Conservation (phyloP, 2,888 invertebrate genomes). For the Eumacrocentrus americanus region DNA sequence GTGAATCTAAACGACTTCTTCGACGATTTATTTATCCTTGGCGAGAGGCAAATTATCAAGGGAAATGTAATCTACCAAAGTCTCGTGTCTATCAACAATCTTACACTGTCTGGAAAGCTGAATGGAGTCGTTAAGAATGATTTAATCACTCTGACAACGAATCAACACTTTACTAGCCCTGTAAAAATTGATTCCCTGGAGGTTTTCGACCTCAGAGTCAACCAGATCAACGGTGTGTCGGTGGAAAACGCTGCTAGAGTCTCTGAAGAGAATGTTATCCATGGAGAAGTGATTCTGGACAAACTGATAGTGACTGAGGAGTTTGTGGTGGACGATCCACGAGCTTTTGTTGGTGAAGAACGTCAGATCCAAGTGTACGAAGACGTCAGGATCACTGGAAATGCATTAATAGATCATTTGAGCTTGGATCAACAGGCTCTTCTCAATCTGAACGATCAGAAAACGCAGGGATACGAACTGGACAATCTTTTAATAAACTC, state of each 20-base stretch:
- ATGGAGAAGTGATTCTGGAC: slow-evolving; percentile 39
- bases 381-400: slow-evolving; percentile 44
- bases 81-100: slow-evolving; percentile 28
- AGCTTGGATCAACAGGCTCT: slow-evolving; percentile 25
- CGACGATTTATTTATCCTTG: slow-evolving; percentile 41
- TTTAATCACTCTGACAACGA: slow-evolving; percentile 43
- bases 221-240: slow-evolving; percentile 44
- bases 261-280: slow-evolving; percentile 46
- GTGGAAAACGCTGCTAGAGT: slow-evolving; percentile 46
- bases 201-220: slow-evolving; percentile 39
- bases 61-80: slow-evolving; percentile 42
- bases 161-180: slow-evolving; percentile 44
- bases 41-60: slow-evolving; percentile 41
- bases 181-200: slow-evolving; percentile 34
- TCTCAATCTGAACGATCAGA: slow-evolving; percentile 26
- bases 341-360: slow-evolving; percentile 21
- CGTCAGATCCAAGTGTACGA: slow-evolving; percentile 45
- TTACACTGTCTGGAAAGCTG: slow-evolving; percentile 34
- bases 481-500: slow-evolving; percentile 32
- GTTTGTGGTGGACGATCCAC: slow-evolving; percentile 34
- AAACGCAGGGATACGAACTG: slow-evolving; percentile 25
- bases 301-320: slow-evolving; percentile 44
- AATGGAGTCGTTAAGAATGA: slow-evolving; percentile 38
- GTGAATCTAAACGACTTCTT: slow-evolving; percentile 38
- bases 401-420: slow-evolving; percentile 40